Evolutionary conservation across 2,113 vertebrate species (phyloP).

Genomic region (Dasyurus viverrinus): DNA sequence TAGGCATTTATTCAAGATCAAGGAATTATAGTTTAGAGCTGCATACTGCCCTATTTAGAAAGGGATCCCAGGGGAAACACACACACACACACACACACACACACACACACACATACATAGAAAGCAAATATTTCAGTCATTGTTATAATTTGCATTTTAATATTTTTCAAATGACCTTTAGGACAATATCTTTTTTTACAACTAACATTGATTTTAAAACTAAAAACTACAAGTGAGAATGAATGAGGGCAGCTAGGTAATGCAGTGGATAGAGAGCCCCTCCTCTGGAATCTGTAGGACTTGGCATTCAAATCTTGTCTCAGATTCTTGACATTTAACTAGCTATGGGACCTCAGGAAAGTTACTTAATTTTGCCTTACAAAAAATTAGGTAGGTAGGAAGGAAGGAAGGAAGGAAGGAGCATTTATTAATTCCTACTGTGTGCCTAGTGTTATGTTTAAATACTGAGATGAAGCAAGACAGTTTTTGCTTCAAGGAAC

Average conservation of each 20-base stretch:
- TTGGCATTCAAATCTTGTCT: too few species aligned
- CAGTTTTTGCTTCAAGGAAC: neutral
- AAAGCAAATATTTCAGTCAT: neutral
- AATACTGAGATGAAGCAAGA: neutral
- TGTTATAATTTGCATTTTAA: neutral
- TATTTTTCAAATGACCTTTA: neutral
- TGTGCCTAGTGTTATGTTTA: neutral
- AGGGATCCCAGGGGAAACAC: too few species aligned
- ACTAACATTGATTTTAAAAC: neutral
- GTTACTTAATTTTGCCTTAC: too few species aligned
- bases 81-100: too few species aligned
- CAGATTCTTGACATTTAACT: too few species aligned
- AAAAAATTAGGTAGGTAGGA: too few species aligned
- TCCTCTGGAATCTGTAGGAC: too few species aligned
- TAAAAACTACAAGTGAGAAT: neutral
- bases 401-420: neutral
- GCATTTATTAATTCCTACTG: neutral
- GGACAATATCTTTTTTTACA: neutral
- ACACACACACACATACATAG: neutral
- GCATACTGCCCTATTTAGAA: too few species aligned
- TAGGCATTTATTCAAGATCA: too few species aligned
- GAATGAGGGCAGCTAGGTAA: neutral
- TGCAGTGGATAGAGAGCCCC: too few species aligned
- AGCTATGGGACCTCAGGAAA: too few species aligned
- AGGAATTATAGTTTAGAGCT: too few species aligned